Evolutionary conservation across 64 coral and sea anemone species (phyloP), one percentile per base, ranked within the genome.

Genomic region (Montipora efflorescens): DNA sequence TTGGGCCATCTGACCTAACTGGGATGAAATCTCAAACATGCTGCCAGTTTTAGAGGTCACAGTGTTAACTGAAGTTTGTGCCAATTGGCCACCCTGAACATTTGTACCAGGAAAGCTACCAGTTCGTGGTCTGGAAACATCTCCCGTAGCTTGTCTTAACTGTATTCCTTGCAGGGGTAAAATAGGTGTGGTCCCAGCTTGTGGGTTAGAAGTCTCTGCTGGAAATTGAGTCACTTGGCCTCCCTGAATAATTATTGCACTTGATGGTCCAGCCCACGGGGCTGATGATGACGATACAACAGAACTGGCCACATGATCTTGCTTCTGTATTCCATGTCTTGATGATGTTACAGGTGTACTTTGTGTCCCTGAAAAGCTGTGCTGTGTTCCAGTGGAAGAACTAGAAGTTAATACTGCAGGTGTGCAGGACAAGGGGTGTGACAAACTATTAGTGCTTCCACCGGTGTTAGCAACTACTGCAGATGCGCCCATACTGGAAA

Each of bases 1-100:
- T 13, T 70, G 82, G 45, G 16, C 15, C 6, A 49, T 21, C 7
- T 85, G 82, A 49, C 82, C 44, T 5, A 64, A 46, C 70, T 69
- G 62, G 15, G 82, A 21, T 21, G 68, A 23, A 5, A 4, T 71
- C 18, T 4, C 21, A 23, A 23, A 67, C 15, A 15, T n/a, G 18
- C 20, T 6, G 21, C 68, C 14, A 71, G 16, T 23, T 71, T n/a
- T 18, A 23, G 68, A 15, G 10, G 3, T 71, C 0, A 23, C 0
- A 1, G 20, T 7, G 5, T 71, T 23, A 3, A 4, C 68, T 23
- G 20, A 5, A 71, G 68, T 5, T n/a, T 71, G 68, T 44, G 44
- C 45, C 61, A 69, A 70, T n/a, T 85, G 82, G 18, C 82, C 82
- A 7, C 82, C 82, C 18, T 85, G 82, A 18, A 4, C 19, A 47